Conservation (phyloP, 2,797 vertebrate species). For the Pseudopleuronectes americanus region DNA sequence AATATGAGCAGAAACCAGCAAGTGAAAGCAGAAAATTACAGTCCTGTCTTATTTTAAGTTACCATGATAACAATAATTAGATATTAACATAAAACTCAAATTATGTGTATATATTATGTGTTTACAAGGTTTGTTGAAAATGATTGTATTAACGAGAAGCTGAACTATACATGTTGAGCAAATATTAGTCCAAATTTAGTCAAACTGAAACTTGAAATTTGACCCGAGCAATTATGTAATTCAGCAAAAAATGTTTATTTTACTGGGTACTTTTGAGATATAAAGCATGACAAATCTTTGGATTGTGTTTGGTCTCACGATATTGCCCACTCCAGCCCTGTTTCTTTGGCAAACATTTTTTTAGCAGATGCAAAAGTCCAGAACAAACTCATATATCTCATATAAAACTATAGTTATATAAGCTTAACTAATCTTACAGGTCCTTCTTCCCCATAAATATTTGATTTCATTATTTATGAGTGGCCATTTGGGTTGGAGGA, state of each 20-base stretch:
- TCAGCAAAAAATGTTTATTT: not conserved
- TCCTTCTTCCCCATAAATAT: conserved; percentile 21
- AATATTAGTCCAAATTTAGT: not conserved
- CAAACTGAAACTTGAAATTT: conserved; percentile 11
- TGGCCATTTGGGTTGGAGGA: not conserved
- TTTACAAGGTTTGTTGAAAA: too few relatives aligned
- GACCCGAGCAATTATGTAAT: not conserved
- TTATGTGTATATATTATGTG: not conserved
- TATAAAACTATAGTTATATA: not conserved
- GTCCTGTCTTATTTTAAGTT: too few relatives aligned
- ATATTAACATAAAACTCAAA: not conserved
- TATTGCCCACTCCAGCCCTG: too few relatives aligned
- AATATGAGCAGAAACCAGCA: not conserved
- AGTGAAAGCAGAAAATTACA: not conserved
- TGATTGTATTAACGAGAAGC: too few relatives aligned
- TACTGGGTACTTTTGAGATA: not conserved
- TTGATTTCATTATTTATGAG: conserved; percentile 41
- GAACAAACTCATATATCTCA: not conserved
- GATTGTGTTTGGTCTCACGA: conserved; percentile 12
- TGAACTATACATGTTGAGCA: not conserved
- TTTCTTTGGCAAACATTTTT: not conserved
- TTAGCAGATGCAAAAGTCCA: not conserved
- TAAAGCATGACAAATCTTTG: not conserved
- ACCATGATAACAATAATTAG: not conserved
- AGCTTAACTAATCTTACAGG: not conserved